These are phyloP conservation scores for Myzus persicae DNA, from an alignment of 1,140 invertebrate species.

Conservation along the genomic window DNA sequence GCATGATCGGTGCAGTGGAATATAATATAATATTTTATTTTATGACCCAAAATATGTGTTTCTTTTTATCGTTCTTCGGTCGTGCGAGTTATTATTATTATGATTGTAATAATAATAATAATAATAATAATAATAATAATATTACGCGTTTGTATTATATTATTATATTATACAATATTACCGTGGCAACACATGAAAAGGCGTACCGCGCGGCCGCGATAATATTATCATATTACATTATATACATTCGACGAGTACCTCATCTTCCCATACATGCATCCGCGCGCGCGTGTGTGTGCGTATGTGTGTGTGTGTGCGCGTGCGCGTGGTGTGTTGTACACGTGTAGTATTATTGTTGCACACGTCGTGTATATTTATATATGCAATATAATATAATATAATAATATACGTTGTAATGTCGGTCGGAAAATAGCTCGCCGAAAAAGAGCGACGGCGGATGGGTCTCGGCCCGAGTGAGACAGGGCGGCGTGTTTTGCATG, in stretches of 20 bases:
- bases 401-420: neutral
- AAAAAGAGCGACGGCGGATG: neutral
- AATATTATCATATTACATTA: neutral
- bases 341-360: neutral
- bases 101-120: too few relatives aligned
- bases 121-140: neutral
- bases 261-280: neutral
- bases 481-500: constrained; percentile 58
- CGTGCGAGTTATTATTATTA: neutral
- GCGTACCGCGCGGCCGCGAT: neutral
- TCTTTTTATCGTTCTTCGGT: neutral
- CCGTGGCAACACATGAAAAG: neutral
- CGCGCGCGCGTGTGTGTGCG: too few relatives aligned
- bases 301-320: neutral
- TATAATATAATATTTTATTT: neutral
- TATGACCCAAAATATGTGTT: neutral
- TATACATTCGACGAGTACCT: neutral
- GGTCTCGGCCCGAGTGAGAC: neutral
- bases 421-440: constrained; percentile 18
- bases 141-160: neutral
- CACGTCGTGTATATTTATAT: neutral
- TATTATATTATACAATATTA: neutral
- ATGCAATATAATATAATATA: neutral
- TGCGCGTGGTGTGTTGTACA: neutral
- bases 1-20: too few relatives aligned